These are phyloP conservation scores for Pygmarrhopalites habei DNA, from an alignment of 1,140 invertebrate genomes.

Conservation along the genomic window DNA sequence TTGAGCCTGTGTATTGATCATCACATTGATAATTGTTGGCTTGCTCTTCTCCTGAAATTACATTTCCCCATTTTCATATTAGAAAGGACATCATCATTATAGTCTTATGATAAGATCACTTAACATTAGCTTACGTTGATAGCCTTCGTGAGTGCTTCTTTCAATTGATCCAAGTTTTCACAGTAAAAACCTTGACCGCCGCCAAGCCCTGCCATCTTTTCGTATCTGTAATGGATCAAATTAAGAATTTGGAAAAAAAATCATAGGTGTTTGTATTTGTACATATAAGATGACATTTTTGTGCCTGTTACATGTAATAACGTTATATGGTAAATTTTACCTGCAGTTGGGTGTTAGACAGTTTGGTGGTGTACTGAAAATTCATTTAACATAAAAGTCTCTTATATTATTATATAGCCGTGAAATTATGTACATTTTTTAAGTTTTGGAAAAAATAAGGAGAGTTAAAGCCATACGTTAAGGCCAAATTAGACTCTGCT, in stretches of 20 bases:
- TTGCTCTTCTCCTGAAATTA: conserved; percentile 52
- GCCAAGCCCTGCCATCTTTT: conserved; percentile 82
- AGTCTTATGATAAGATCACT: no score
- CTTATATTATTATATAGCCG: no score
- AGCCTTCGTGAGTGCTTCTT: conserved; percentile 58
- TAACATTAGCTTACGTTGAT: conserved; percentile 44
- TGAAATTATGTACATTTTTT: no score
- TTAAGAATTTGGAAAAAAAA: no score
- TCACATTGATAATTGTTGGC: conserved; percentile 82
- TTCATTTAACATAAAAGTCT: no score
- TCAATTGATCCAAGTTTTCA: conserved; percentile 64
- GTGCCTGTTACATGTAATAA: no score
- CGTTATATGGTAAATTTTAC: no score
- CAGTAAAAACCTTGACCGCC: conserved; percentile 71
- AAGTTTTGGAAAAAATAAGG: no score
- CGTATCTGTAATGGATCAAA: no score
- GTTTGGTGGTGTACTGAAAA: conserved; percentile 70
- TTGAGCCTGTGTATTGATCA: conserved; percentile 78
- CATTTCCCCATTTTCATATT: neutral
- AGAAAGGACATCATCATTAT: no score
- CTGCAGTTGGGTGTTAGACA: conserved; percentile 64
- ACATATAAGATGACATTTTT: no score
- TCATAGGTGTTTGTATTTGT: no score
- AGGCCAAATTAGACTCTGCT: conserved; percentile 47
- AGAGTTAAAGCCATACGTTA: conserved; percentile 48